A percentile compares a stretch with the other conserved stretches of the same genome.
These are phyloP conservation scores for Harpagifer antarcticus DNA, from an alignment of 2,797 vertebrate genomes.

Conservation along the genomic window DNA sequence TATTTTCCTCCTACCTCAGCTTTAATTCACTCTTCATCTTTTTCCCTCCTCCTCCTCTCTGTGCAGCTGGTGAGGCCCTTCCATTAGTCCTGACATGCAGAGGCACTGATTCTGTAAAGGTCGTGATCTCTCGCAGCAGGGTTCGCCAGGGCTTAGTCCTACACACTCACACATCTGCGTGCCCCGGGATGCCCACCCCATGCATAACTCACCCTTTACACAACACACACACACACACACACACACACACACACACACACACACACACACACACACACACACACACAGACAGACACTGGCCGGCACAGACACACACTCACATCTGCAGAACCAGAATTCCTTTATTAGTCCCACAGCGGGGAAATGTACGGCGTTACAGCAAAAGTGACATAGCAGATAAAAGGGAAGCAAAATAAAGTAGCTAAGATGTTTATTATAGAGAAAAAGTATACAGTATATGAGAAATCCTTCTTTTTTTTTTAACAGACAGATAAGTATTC, in stretches of 20 bases:
- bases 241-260: constrained; percentile 27
- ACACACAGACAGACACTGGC: constrained; percentile 11
- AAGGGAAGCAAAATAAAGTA: no score
- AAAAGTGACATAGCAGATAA: no score
- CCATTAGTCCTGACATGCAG: constrained; percentile 91
- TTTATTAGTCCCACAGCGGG: no score
- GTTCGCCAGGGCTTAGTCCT: constrained; percentile 76
- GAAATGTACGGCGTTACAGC: no score
- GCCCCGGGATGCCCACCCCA: constrained; percentile 63
- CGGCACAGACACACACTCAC: constrained; percentile 14
- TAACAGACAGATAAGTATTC: no score
- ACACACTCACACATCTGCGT: constrained; percentile 86
- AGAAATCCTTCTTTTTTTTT: no score
- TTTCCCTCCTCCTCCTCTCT: constrained; percentile 41
- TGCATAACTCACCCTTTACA: constrained; percentile 52
- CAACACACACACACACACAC: constrained; percentile 42
- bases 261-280: constrained; percentile 18
- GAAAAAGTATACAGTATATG: no score
- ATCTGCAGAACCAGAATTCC: neutral
- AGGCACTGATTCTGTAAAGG: constrained; percentile 94
- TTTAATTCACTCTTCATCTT: constrained; percentile 54
- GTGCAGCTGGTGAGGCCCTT: constrained; percentile 81
- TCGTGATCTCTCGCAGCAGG: constrained; percentile 85
- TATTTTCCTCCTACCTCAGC: constrained; percentile 17
- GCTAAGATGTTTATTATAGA: no score